These are phyloP conservation scores for Greenwoodochromis staneri DNA, from an alignment of 2,113 vertebrate genomes.

Conservation along the genomic window DNA sequence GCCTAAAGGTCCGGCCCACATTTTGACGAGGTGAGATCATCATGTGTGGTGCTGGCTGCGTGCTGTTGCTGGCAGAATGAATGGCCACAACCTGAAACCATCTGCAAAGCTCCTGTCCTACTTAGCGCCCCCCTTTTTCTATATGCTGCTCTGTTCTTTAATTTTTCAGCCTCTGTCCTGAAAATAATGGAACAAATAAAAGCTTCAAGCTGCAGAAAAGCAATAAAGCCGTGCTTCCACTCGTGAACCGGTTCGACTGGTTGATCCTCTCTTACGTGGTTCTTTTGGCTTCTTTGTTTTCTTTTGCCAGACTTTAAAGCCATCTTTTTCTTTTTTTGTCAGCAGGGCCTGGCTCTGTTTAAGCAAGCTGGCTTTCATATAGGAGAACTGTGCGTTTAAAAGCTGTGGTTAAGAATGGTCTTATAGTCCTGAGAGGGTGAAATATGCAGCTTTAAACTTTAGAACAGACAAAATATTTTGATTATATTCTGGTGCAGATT, in stretches of 20 bases:
- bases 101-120: slow-evolving; percentile 8
- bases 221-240: neutral
- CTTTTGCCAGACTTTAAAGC: neutral
- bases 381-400: neutral
- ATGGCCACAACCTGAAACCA: slow-evolving; percentile 9
- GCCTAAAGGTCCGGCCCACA: slow-evolving; percentile 22
- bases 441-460: neutral
- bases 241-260: slow-evolving; percentile 48
- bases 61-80: slow-evolving; percentile 8
- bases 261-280: slow-evolving; percentile 19
- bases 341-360: neutral
- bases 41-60: neutral
- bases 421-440: neutral
- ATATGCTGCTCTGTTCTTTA: neutral
- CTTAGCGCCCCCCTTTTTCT: neutral
- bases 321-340: neutral
- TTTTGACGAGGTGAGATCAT: slow-evolving; percentile 62
- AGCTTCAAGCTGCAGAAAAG: neutral
- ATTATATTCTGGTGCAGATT: neutral
- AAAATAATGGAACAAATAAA: neutral
- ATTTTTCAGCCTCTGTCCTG: neutral
- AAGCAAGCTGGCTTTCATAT: neutral
- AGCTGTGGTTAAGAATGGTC: neutral
- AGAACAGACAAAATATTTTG: neutral
- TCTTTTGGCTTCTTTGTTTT: neutral